These are phyloP conservation scores for Cherax destructor DNA, from an alignment of 1,140 invertebrate genomes.

Conservation along the genomic window DNA sequence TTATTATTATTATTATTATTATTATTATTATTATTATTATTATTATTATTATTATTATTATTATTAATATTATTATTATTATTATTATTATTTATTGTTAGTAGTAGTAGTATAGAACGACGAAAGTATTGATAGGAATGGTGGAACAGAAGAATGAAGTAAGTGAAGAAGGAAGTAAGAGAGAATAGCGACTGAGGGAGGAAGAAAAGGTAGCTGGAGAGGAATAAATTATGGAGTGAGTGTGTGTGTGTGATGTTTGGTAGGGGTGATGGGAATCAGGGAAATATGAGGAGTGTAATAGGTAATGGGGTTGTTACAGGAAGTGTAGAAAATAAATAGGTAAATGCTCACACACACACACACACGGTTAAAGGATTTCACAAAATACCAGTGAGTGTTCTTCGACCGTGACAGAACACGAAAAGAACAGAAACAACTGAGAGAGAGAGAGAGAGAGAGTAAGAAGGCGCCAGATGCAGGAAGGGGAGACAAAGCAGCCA, in stretches of 20 bases:
- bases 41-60: background rate
- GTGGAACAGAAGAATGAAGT: background rate
- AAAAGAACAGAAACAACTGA: too few species aligned
- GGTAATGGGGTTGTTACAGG: background rate
- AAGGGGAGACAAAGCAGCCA: too few species aligned
- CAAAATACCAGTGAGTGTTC: too few species aligned
- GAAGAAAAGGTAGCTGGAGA: background rate
- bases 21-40: conserved; percentile 12
- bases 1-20: conserved; percentile 4
- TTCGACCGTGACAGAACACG: too few species aligned
- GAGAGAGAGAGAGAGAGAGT: too few species aligned
- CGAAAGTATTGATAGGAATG: background rate
- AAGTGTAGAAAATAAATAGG: background rate
- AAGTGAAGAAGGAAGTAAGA: background rate
- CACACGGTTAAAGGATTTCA: too few species aligned
- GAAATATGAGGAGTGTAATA: background rate
- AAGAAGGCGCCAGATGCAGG: too few species aligned
- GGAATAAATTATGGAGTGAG: background rate
- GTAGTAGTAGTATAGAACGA: background rate
- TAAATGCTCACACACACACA: background rate
- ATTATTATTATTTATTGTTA: background rate
- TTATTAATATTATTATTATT: background rate
- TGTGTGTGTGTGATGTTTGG: background rate
- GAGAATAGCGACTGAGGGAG: background rate
- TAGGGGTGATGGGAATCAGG: background rate